phyloP scores from a whole-genome alignment of 2,888 invertebrate genomes.

The Drosophila demipolita region DNA sequence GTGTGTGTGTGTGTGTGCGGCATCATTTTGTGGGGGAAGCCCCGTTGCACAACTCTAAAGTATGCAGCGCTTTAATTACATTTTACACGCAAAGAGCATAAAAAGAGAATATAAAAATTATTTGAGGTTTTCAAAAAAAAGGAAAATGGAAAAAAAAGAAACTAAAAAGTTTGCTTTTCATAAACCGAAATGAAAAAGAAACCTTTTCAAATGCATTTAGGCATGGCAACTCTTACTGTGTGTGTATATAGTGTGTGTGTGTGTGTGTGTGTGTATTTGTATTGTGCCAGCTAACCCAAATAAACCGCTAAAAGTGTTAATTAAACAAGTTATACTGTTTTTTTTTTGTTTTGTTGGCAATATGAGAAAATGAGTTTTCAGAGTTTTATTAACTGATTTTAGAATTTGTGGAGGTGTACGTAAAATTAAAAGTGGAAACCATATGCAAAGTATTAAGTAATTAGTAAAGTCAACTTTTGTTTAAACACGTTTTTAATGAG shows the following conservation, averaged over 20 bases:
- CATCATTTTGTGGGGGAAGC: slow-evolving; percentile 46
- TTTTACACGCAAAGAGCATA: slow-evolving; percentile 51
- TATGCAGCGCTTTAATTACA: slow-evolving; percentile 60
- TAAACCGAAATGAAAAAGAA: slow-evolving; percentile 57
- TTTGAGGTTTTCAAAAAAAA: slow-evolving; percentile 33
- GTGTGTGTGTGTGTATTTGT: slow-evolving; percentile 11
- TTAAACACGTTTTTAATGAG: neutral
- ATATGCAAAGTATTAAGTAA: neutral
- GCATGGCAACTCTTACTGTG: slow-evolving; percentile 32
- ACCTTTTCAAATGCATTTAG: slow-evolving; percentile 65
- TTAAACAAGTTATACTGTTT: slow-evolving; percentile 63
- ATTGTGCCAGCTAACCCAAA: slow-evolving; percentile 63
- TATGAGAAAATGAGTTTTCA: slow-evolving; percentile 35
- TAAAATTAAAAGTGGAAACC: neutral
- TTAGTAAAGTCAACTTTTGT: neutral
- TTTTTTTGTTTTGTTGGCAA: neutral
- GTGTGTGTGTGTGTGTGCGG: slow-evolving; percentile 33
- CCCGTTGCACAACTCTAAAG: slow-evolving; percentile 34
- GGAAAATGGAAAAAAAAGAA: neutral
- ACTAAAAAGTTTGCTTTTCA: slow-evolving; percentile 34
- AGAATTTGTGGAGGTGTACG: neutral
- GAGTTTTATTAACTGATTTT: slow-evolving; percentile 8
- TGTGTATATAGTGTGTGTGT: slow-evolving; percentile 2
- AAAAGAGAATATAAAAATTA: slow-evolving; percentile 42
- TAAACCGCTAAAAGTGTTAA: slow-evolving; percentile 68